Evolutionary conservation across 30 jellyfish, hydroid and myxozoan genomes (phyloP).

Genomic region (Clytia hemisphaerica): DNA sequence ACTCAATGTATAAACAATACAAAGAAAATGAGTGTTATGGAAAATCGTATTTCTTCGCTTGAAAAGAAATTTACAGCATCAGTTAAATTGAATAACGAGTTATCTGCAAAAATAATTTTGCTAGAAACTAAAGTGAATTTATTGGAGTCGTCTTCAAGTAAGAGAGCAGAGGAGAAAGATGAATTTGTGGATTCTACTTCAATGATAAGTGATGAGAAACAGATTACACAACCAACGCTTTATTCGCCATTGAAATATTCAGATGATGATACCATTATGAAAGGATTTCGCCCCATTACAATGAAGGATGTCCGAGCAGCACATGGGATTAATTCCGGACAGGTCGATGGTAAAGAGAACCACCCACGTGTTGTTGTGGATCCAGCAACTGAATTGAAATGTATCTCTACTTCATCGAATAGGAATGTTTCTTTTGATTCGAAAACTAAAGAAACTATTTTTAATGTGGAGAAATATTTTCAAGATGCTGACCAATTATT

Average conservation of each 20-base stretch:
- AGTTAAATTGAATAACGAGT: constrained; percentile 40
- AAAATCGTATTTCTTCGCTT: not conserved
- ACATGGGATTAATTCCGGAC: not conserved
- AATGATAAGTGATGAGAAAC: no score
- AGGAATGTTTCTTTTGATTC: not conserved
- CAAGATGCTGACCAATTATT: constrained; percentile 26
- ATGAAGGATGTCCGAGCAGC: not conserved
- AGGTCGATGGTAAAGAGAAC: not conserved
- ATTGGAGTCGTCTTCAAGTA: constrained; percentile 24
- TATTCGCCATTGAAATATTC: constrained; percentile 74
- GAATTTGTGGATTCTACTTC: no score
- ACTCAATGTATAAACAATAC: not conserved
- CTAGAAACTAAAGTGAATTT: constrained; percentile 43
- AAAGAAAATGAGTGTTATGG: not conserved
- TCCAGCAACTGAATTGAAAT: no score
- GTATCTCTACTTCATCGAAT: not conserved
- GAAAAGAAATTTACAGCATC: constrained; percentile 20
- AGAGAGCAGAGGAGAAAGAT: not conserved
- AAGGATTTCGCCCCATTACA: constrained; percentile 6
- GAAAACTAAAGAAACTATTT: constrained; percentile 7
- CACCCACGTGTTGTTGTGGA: not conserved
- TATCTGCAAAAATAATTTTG: constrained; percentile 55
- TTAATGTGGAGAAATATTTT: constrained; percentile 12
- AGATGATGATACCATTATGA: constrained; percentile 31
- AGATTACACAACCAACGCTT: not conserved